Percentiles rank a stretch among this genome's conserved stretches.
Evolutionary conservation across 2,113 vertebrate species (phyloP).

Genomic region (Chauna torquata): DNA sequence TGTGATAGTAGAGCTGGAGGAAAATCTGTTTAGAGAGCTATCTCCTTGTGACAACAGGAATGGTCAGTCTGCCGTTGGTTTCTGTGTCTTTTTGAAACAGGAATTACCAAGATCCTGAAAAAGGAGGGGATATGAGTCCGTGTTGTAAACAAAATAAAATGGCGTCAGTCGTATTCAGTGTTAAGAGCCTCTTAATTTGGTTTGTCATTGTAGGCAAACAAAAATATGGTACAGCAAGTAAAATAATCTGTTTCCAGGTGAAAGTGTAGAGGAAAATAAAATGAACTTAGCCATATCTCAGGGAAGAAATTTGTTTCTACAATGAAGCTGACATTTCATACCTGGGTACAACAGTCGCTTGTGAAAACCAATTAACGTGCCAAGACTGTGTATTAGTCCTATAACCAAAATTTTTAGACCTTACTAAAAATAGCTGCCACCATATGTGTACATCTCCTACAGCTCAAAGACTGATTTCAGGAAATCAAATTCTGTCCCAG

Average conservation of each 20-base stretch:
- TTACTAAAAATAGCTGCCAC: background rate
- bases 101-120: background rate
- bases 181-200: background rate
- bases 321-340: background rate
- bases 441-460: background rate
- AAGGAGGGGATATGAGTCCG: background rate
- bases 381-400: background rate
- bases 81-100: background rate
- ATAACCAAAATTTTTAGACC: background rate
- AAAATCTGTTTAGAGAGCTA: background rate
- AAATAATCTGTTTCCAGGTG: background rate
- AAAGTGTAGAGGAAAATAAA: background rate
- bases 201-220: background rate
- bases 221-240: background rate
- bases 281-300: background rate
- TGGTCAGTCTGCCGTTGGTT: background rate
- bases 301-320: background rate
- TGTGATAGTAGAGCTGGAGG: background rate
- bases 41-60: background rate
- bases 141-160: background rate
- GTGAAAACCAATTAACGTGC: background rate
- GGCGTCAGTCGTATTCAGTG: background rate
- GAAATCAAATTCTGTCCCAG: background rate
- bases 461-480: background rate
- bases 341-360: background rate